Percentiles rank a stretch among this genome's conserved stretches.
Evolutionary conservation across 2,113 vertebrate species (phyloP).

Genomic region (Pterophyllum scalare): DNA sequence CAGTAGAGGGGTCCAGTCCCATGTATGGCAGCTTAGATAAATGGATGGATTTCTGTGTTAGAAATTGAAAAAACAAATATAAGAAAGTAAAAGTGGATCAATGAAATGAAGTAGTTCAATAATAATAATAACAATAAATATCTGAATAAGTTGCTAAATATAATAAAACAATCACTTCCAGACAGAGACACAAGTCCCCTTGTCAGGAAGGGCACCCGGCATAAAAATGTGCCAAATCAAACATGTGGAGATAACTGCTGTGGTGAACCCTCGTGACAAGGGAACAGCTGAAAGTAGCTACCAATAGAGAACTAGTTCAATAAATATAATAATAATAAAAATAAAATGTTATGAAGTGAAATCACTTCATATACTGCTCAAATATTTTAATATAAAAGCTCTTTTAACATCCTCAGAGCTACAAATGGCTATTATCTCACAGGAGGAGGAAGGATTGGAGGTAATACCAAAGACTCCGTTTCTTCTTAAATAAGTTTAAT

Average conservation of each 20-base stretch:
- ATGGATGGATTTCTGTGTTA: background rate
- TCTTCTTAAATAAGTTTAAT: background rate
- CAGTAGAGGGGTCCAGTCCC: background rate
- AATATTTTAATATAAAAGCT: background rate
- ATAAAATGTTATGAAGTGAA: background rate
- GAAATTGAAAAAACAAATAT: background rate
- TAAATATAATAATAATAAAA: background rate
- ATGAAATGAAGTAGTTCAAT: background rate
- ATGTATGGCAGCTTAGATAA: background rate
- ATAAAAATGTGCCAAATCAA: background rate
- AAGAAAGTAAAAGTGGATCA: background rate
- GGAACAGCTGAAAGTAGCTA: no score
- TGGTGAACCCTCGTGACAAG: background rate
- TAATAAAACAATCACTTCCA: background rate
- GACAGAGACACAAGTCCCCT: background rate
- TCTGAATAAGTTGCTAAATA: constrained; percentile 1
- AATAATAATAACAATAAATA: background rate
- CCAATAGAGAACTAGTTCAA: background rate
- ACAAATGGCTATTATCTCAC: background rate
- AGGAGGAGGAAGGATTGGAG: background rate
- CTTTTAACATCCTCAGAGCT: background rate
- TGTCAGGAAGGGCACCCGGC: background rate
- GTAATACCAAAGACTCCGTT: no score
- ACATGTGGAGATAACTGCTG: background rate
- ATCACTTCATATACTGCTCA: background rate